Evolutionary conservation across 2,888 invertebrate genomes (phyloP), one percentile per base, ranked within the genome.

Genomic region (Scaptomyza flava): DNA sequence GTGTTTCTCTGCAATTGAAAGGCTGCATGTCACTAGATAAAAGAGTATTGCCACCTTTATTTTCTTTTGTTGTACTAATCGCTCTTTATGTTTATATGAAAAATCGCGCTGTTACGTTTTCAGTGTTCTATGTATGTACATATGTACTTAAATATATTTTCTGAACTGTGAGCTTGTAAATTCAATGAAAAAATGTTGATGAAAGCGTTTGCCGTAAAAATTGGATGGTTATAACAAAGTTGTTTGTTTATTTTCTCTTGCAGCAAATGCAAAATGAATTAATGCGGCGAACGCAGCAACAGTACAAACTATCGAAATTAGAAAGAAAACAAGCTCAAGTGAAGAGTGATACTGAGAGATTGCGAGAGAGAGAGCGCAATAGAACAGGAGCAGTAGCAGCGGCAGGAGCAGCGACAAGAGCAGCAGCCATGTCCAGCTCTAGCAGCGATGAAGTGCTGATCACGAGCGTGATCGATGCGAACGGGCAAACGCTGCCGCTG

Each of bases 401-500:
- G 6, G n/a, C 34, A 23, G 4, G 8, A 51, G 42, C 14, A 45
- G 51, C 33, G 65, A 33, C 38, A 42, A 50, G 5, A 7, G 8
- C 17, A 53, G 51, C 34, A 48, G 56, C 46, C 63, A 78, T 78
- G 81, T 78, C 81, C 42, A 72, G 50, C 75, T 78, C 81, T 45
- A 68, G 53, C 75, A 79, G 72, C 72, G 83, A 76, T 61, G 90
- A 90, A 68, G 83, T 90, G 68, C 85, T 81, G 75, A 91, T 91
- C 63, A 86, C 81, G 23, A 90, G 89, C 69, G 91, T 91, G 45
- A 75, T 89, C 45, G 91, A 91, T 56, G 84, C 91, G 43, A 91
- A 91, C 65, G 91, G 91, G 8, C 91, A 91, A 62, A 61, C 84
- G 38, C 67, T 91, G 74, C 91, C 91, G 43, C 67, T 91, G 65